These are phyloP conservation scores for Eupeodes luniger DNA, from an alignment of 2,888 invertebrate species.

Conservation along the genomic window DNA sequence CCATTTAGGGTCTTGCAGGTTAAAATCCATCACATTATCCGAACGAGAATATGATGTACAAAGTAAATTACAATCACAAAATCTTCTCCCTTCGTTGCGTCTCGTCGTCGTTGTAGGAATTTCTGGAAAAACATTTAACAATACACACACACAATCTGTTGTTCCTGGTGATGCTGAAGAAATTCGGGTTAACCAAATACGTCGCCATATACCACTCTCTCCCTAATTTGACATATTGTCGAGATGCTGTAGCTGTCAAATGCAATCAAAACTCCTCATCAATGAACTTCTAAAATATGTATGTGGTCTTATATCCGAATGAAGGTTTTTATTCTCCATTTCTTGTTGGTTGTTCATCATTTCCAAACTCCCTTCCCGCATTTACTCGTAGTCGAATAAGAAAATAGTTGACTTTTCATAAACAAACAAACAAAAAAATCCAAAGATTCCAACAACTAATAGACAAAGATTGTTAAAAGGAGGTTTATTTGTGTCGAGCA, in stretches of 20 bases:
- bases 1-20: constrained; percentile 69
- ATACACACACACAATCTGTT: constrained; percentile 21
- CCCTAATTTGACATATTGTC: constrained; percentile 76
- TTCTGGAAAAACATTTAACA: constrained; percentile 68
- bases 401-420: constrained; percentile 76
- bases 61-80: background rate
- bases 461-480: constrained; percentile 42
- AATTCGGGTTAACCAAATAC: constrained; percentile 76
- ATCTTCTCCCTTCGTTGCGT: background rate
- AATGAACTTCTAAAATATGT: constrained; percentile 69
- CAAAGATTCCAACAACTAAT: constrained; percentile 55
- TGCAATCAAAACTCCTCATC: constrained; percentile 72
- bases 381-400: constrained; percentile 54
- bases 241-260: constrained; percentile 74
- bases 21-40: constrained; percentile 49
- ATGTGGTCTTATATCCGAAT: constrained; percentile 8
- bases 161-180: constrained; percentile 40
- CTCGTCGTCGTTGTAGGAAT: background rate
- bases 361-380: constrained; percentile 43
- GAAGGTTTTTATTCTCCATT: constrained; percentile 3
- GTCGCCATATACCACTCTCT: constrained; percentile 70
- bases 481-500: constrained; percentile 29
- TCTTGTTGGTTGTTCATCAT: constrained; percentile 36
- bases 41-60: background rate
- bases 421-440: constrained; percentile 72